Percentiles rank a stretch among this genome's conserved stretches.
phyloP scores from a whole-genome alignment of 2,888 invertebrate species.

The Ectobius pallidus region DNA sequence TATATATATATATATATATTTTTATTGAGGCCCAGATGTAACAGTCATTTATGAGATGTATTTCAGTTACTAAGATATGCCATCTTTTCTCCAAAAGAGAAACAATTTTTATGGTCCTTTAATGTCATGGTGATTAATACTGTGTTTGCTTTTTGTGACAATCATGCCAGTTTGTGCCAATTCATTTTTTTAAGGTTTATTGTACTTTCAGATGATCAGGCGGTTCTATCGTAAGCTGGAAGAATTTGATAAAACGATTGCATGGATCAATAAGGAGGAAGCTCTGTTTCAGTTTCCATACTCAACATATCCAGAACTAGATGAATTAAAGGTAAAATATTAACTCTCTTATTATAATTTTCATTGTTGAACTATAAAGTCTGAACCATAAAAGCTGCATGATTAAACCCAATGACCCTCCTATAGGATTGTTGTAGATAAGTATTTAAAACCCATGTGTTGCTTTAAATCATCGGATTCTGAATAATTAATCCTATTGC shows the following conservation, averaged over 20 bases:
- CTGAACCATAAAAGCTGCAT: too few relatives aligned
- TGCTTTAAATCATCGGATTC: neutral
- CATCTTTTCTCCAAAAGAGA: neutral
- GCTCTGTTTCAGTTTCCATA: conserved; percentile 80
- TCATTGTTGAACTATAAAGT: too few relatives aligned
- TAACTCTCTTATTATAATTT: too few relatives aligned
- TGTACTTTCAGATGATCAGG: conserved; percentile 34
- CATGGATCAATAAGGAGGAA: conserved; percentile 92
- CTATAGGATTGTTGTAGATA: neutral
- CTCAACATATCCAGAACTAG: conserved; percentile 76
- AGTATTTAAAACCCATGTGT: neutral
- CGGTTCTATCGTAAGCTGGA: conserved; percentile 34
- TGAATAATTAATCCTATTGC: too few relatives aligned
- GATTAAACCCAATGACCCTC: neutral
- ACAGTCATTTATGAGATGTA: too few relatives aligned
- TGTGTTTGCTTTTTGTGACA: too few relatives aligned
- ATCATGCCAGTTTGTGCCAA: too few relatives aligned
- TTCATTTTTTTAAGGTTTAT: too few relatives aligned
- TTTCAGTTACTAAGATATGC: too few relatives aligned
- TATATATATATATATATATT: too few relatives aligned
- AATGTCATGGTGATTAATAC: too few relatives aligned
- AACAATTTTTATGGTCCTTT: neutral
- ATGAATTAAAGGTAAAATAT: conserved; percentile 69
- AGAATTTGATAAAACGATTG: conserved; percentile 64
- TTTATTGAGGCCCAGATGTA: too few relatives aligned